Evolutionary conservation across 1,140 invertebrate species (phyloP).

Genomic region (Drosophila lacteicornis): DNA sequence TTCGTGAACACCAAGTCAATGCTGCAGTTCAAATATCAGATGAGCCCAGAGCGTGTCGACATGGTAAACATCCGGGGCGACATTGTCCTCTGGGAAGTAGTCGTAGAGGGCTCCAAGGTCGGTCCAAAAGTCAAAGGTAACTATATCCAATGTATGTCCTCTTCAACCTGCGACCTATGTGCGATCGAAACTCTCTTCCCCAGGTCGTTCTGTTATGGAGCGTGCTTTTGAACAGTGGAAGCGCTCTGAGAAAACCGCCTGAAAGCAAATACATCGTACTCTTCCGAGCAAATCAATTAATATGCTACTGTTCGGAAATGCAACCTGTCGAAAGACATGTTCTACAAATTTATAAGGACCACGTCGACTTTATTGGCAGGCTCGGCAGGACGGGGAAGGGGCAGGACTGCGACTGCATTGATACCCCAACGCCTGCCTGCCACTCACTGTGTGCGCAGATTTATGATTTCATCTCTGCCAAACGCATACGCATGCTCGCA

Average conservation of each 20-base stretch:
- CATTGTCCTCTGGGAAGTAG: slow-evolving; percentile 65
- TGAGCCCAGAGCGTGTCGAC: slow-evolving; percentile 67
- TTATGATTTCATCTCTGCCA: slow-evolving; percentile 54
- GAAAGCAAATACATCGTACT: background rate
- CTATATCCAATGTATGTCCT: background rate
- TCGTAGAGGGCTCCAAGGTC: slow-evolving; percentile 27
- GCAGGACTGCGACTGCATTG: slow-evolving; percentile 1
- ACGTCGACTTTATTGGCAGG: slow-evolving; percentile 19
- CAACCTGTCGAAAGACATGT: slow-evolving; percentile 53
- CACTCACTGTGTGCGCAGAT: slow-evolving; percentile 19
- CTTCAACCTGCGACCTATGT: background rate
- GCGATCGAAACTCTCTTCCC: background rate
- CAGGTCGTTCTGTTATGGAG: slow-evolving; percentile 2
- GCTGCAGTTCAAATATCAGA: slow-evolving; percentile 78
- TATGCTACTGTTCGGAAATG: slow-evolving; percentile 21
- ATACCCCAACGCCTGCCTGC: slow-evolving; percentile 16
- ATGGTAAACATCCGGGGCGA: slow-evolving; percentile 85
- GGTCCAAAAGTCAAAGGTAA: background rate
- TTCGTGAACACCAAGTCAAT: slow-evolving; percentile 82
- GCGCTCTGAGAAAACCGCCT: background rate
- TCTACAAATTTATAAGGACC: slow-evolving; percentile 50
- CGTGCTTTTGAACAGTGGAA: slow-evolving; percentile 12
- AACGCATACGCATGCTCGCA: slow-evolving; percentile 3
- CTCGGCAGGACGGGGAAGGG: background rate
- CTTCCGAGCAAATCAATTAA: slow-evolving; percentile 9